These are phyloP conservation scores for Catharus bicknelli DNA, from an alignment of 2,113 vertebrate genomes.

Conservation along the genomic window DNA sequence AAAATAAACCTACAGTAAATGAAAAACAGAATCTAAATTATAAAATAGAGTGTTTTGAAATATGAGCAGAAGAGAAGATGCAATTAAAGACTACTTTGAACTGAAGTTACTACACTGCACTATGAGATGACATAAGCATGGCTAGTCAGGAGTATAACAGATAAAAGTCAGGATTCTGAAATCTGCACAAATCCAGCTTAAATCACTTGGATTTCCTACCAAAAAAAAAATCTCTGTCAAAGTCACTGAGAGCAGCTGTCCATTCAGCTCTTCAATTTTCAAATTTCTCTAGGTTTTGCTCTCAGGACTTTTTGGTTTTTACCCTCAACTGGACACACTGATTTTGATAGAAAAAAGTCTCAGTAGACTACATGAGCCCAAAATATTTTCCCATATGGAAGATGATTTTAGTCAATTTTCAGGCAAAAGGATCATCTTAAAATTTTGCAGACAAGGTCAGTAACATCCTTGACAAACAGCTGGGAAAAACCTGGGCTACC, in stretches of 20 bases:
- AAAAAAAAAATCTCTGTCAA: not conserved
- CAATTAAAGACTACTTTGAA: not conserved
- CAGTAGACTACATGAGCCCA: not conserved
- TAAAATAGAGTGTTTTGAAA: not conserved
- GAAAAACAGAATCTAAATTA: not conserved
- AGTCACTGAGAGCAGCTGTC: slow-evolving; percentile 4
- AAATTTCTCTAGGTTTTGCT: not conserved
- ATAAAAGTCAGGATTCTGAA: not conserved
- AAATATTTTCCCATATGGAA: not conserved
- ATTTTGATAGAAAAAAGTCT: not conserved
- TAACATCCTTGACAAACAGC: not conserved
- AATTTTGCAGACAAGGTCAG: not conserved
- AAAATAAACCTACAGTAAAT: not conserved
- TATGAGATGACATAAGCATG: not conserved
- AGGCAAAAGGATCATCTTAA: not conserved
- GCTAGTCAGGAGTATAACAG: not conserved
- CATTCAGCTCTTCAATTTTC: not conserved
- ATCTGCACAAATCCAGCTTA: slow-evolving; percentile 15
- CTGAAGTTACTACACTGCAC: not conserved
- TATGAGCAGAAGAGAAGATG: not conserved
- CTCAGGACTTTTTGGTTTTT: slow-evolving; percentile 12
- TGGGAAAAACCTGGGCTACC: not conserved
- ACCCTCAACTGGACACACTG: not conserved
- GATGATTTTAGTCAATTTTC: not conserved
- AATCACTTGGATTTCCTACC: not conserved